A percentile compares a stretch with the other conserved stretches of the same genome.
phyloP scores from a whole-genome alignment of 1,140 invertebrate genomes.

The Coenobita brevimanus region DNA sequence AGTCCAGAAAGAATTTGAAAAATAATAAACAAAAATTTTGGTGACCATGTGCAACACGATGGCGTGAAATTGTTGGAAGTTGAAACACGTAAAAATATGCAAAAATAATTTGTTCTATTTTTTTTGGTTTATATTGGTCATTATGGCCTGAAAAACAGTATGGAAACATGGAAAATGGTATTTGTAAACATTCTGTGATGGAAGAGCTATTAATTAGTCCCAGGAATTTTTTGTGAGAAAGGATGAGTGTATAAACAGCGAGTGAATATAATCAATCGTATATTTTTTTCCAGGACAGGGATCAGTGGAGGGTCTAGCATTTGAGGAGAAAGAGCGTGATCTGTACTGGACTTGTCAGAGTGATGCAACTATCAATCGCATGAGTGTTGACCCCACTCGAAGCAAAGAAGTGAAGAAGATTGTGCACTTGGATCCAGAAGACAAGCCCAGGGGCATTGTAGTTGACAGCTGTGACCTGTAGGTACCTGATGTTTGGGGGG shows the following conservation, averaged over 20 bases:
- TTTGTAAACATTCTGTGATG: no score
- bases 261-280: not conserved
- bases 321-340: slow-evolving; percentile 79
- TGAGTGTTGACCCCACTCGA: slow-evolving; percentile 74
- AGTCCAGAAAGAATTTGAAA: no score
- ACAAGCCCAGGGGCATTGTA: slow-evolving; percentile 88
- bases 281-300: slow-evolving; percentile 77
- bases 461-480: slow-evolving; percentile 85
- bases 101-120: no score
- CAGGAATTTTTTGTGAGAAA: not conserved
- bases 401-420: slow-evolving; percentile 77
- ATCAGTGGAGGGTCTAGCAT: slow-evolving; percentile 88
- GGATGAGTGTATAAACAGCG: not conserved
- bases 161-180: no score
- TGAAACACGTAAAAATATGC: no score
- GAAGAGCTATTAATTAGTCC: no score
- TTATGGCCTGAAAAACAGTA: no score
- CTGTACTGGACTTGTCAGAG: slow-evolving; percentile 92
- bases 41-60: no score
- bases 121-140: no score
- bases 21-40: no score
- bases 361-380: slow-evolving; percentile 82
- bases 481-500: slow-evolving; percentile 68
- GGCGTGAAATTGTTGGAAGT: no score
- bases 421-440: slow-evolving; percentile 80